Base-by-base conservation (phyloP, 2,888 invertebrate species). In the Trachelus troglodyta region DNA sequence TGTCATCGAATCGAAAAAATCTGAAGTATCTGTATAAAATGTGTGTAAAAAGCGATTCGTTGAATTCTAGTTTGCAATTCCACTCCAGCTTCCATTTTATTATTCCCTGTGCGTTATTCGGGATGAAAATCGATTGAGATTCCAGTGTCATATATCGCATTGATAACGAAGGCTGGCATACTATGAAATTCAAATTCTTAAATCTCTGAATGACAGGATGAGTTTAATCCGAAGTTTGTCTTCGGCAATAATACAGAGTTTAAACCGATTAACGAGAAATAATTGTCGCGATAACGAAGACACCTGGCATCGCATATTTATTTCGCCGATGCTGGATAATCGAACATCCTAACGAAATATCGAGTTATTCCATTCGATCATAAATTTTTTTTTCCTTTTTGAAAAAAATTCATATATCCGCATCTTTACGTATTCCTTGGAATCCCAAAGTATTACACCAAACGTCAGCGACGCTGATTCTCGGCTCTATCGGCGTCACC, bases 221-320 rank as follows among this genome's bases (percentile, higher is more conserved):
- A 23, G 23, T 56, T 56, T 56, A 9, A 56, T 56, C 56, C 56
- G 23, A 23, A 2, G 23, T 23, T 23, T 56, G 15, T 23, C 56
- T 56, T 56, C 9, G 23, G 23, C 4, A 23, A 56, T 56, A 56
- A 9, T 56, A 23, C 1, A 23, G 23, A 56, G 56, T 23, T 56
- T 23, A 23, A 56, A 23, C 71, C 76, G 71, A 76, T 79, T 79
- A 76, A 76, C 76, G 74, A 69, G 74, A 79, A 79, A 40, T 37
- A 79, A 79, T 79, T 40, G 76, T 34, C 40, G 73, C 71, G 75
- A 78, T 73, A 78, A 75, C 37, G 73, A 34, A n/a, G 56, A 30
- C 35, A 34, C 69, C 34, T 69, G 76, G 6, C 23, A 6, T 56
- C 23, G 56, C 9, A 9, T 56, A 23, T 56, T 56, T 23, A 56